These are phyloP conservation scores for Gobio occitaniae DNA, from an alignment of 2,797 vertebrate genomes.

Conservation along the genomic window DNA sequence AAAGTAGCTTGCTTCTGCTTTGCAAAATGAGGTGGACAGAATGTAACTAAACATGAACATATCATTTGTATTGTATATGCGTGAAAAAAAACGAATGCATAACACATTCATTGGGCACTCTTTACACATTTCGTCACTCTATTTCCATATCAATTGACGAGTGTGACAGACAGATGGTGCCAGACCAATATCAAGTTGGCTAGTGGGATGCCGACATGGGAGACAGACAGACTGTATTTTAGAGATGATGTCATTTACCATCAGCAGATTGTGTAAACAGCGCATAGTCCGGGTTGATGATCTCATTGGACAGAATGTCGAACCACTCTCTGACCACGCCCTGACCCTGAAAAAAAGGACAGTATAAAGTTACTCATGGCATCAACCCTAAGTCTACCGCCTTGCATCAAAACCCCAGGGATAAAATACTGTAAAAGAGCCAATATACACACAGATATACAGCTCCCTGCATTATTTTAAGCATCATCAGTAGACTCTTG, in stretches of 20 bases:
- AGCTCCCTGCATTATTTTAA: not conserved
- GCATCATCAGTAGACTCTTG: not conserved
- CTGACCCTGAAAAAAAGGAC: slow-evolving; percentile 84
- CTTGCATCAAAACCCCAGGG: not conserved
- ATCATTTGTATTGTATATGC: not conserved
- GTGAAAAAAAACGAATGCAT: not conserved
- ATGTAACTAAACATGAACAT: not conserved
- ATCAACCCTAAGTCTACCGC: not conserved
- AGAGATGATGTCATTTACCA: slow-evolving; percentile 78
- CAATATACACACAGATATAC: not conserved
- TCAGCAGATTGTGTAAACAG: slow-evolving; percentile 98
- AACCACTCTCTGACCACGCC: slow-evolving; percentile 99
- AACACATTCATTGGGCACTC: not conserved
- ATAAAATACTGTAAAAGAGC: not conserved
- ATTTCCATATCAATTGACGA: not conserved
- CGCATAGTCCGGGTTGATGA: slow-evolving; percentile 97
- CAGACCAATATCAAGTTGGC: not conserved
- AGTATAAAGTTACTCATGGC: slow-evolving; percentile 12
- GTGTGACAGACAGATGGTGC: not conserved
- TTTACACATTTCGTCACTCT: not conserved
- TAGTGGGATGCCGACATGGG: not conserved
- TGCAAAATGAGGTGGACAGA: not conserved
- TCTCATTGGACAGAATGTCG: slow-evolving; percentile 97
- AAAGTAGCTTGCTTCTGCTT: not conserved
- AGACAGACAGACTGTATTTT: not conserved